phyloP scores from a whole-genome alignment of 2,797 vertebrate species.

The Craterocephalus amniculus region DNA sequence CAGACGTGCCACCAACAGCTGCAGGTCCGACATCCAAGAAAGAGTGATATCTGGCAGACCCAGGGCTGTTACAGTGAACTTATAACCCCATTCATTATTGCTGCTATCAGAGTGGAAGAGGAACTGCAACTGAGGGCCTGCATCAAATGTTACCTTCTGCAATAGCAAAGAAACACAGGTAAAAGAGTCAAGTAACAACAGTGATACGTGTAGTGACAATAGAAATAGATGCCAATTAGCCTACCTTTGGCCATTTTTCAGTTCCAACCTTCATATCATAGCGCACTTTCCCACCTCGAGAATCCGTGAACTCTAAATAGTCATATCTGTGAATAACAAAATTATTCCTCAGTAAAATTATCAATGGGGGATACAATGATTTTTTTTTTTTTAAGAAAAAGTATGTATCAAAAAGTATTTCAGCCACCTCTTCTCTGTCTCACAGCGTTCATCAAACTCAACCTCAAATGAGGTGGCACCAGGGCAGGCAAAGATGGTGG shows the following conservation, averaged over 20 bases:
- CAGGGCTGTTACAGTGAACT: constrained; percentile 92
- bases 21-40: constrained; percentile 95
- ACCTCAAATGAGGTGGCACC: constrained; percentile 95
- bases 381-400: background rate
- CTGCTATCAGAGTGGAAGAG: constrained; percentile 98
- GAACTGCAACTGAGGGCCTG: constrained; percentile 97
- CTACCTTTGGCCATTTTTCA: constrained; percentile 98
- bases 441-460: constrained; percentile 98
- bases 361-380: background rate
- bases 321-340: constrained; percentile 86
- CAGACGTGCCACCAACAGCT: constrained; percentile 93
- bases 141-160: constrained; percentile 97
- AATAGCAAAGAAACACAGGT: constrained; percentile 7
- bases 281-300: constrained; percentile 95
- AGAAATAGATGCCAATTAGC: constrained; percentile 16
- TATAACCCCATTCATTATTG: constrained; percentile 99
- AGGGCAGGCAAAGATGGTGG: constrained; percentile 92
- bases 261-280: constrained; percentile 97
- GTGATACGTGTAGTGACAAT: background rate
- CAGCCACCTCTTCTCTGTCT: constrained; percentile 94
- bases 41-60: constrained; percentile 93
- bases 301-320: constrained; percentile 97
- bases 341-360: background rate
- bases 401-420: background rate
- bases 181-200: background rate